These are phyloP conservation scores for Apis laboriosa DNA, from an alignment of 1,140 invertebrate species.

Conservation along the genomic window DNA sequence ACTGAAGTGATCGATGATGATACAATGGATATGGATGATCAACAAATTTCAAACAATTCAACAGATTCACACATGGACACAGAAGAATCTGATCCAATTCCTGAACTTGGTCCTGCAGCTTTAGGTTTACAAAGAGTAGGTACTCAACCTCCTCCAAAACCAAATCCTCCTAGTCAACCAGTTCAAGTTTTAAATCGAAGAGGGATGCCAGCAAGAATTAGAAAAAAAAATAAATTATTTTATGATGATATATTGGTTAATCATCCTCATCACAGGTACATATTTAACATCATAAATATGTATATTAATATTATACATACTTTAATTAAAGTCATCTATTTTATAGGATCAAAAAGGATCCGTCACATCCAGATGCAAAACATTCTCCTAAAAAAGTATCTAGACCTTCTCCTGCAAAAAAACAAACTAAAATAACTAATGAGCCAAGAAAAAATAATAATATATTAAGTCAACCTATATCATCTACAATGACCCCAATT, in stretches of 20 bases:
- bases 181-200: conserved; percentile 90
- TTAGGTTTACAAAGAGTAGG: conserved; percentile 90
- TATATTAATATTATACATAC: conserved; percentile 11
- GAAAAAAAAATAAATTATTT: conserved; percentile 95
- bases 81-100: conserved; percentile 84
- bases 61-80: conserved; percentile 79
- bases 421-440: conserved; percentile 78
- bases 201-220: conserved; percentile 93
- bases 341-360: conserved; percentile 79
- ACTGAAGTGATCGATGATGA: conserved; percentile 83
- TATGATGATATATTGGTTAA: conserved; percentile 96
- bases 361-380: conserved; percentile 70
- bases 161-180: conserved; percentile 84
- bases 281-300: not conserved
- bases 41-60: conserved; percentile 73
- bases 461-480: conserved; percentile 66
- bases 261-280: conserved; percentile 84
- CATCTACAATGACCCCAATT: conserved; percentile 79
- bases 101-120: conserved; percentile 87
- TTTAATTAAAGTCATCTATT: not conserved
- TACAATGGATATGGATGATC: conserved; percentile 83
- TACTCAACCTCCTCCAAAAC: conserved; percentile 86
- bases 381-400: conserved; percentile 80
- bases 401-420: conserved; percentile 84
- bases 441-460: conserved; percentile 64